A percentile compares a stretch with the other conserved stretches of the same genome.
These are phyloP conservation scores for Nezara viridula DNA, from an alignment of 2,888 invertebrate genomes.

Conservation along the genomic window DNA sequence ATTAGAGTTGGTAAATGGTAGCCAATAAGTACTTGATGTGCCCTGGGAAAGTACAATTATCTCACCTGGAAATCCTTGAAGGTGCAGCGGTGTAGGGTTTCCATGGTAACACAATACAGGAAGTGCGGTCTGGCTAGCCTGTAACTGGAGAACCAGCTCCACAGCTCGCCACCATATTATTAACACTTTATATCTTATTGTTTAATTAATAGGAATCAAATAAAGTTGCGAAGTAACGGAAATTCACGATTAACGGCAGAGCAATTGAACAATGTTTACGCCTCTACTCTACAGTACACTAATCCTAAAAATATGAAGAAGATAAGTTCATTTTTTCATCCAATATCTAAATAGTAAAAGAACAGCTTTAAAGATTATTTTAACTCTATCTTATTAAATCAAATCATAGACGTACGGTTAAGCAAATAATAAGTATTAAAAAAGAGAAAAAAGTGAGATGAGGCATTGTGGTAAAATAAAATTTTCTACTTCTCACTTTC, in stretches of 20 bases:
- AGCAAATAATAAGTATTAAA: too few species aligned
- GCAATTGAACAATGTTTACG: too few species aligned
- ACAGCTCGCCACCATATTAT: background rate
- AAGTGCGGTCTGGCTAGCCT: slow-evolving; percentile 25
- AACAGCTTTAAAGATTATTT: too few species aligned
- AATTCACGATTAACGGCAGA: background rate
- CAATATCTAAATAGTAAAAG: too few species aligned
- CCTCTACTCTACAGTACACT: too few species aligned
- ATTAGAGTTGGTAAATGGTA: background rate
- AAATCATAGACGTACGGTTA: too few species aligned
- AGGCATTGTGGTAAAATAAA: too few species aligned
- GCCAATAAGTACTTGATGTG: slow-evolving; percentile 4
- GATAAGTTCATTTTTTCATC: too few species aligned
- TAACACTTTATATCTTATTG: background rate
- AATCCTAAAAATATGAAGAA: too few species aligned
- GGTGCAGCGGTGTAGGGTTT: slow-evolving; percentile 40
- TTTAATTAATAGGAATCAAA: background rate
- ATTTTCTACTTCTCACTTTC: too few species aligned
- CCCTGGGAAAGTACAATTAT: slow-evolving; percentile 13
- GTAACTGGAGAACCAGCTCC: slow-evolving; percentile 29
- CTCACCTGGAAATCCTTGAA: slow-evolving; percentile 28
- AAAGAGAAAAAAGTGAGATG: too few species aligned
- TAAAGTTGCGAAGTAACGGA: background rate
- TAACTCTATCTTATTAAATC: too few species aligned
- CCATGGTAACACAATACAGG: slow-evolving; percentile 18